Percentiles rank a stretch among this genome's conserved stretches.
These are phyloP conservation scores for Zosterops japonicus DNA, from an alignment of 2,113 vertebrate species.

Conservation along the genomic window DNA sequence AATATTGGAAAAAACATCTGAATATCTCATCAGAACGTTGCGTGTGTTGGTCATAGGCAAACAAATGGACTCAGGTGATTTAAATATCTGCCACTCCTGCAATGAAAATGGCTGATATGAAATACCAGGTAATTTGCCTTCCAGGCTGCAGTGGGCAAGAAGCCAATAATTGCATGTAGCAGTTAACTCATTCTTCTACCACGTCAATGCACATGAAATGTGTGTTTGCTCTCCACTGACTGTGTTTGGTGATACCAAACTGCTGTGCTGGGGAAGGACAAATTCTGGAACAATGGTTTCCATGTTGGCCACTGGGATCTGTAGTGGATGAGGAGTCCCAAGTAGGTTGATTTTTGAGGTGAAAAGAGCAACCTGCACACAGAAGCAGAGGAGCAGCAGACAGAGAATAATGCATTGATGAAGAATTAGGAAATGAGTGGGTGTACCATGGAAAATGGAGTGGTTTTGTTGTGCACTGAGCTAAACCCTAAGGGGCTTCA, in stretches of 20 bases:
- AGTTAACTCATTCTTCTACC: background rate
- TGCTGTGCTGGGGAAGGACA: background rate
- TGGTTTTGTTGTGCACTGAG: background rate
- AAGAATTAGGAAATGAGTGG: background rate
- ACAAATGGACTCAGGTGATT: background rate
- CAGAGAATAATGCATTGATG: background rate
- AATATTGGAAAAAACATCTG: background rate
- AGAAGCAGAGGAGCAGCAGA: background rate
- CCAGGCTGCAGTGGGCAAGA: background rate
- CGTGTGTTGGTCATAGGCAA: background rate
- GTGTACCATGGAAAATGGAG: background rate
- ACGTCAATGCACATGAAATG: rapidly evolving
- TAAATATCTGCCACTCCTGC: background rate
- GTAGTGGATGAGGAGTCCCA: background rate
- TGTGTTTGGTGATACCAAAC: rapidly evolving
- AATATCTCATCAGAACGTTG: background rate
- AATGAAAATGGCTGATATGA: background rate
- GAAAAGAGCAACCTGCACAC: background rate
- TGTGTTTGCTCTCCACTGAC: background rate
- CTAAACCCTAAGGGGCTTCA: background rate
- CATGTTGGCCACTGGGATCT: background rate
- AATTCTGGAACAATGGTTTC: background rate
- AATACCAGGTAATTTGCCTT: background rate
- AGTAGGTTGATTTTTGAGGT: background rate
- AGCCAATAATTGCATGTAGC: background rate